Evolutionary conservation across 2,113 vertebrate species (phyloP), one percentile per base, ranked within the genome.

Genomic region (Vidua macroura): DNA sequence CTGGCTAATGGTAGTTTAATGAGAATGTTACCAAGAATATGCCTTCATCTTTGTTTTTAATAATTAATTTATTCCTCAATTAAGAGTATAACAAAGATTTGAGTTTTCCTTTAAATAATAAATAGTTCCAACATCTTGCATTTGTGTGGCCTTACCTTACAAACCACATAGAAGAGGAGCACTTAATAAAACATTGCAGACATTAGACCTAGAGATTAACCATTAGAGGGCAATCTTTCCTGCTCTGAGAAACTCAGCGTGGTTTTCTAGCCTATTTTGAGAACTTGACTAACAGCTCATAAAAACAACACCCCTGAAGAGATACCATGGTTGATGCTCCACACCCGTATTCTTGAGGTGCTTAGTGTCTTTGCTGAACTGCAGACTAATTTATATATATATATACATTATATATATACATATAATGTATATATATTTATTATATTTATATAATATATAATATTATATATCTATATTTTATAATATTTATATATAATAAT

Each of bases 191-290:
- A 56, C 28, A 37, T 9, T 0, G 0, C 59, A 53, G 56, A 13
- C 13, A 13, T n/a, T 33, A 64, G 56, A 76, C 15, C 33, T 48
- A 18, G 43, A 72, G 49, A 48, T 51, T 28, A 84, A 52, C 93
- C 94, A 76, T 78, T 30, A 93, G 95, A 89, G 92, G 86, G 83
- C 95, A 92, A 73, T 46, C 53, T 82, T 68, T 68, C 68, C 77
- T 76, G 69, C 76, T 52, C 44, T 20, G 37, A 83, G 33, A 31
- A 66, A 4, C 37, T 60, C 33, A 0, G 11, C 3, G 1, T 10
- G 44, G 41, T 66, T 75, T 56, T n/a, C 41, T 1, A 37, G 64
- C 16, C 6, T 60, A 4, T 67, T 64, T 60, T 41, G 64, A 41
- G 63, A 75, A 37, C 3, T 58, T 67, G 8, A 17, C 19, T 58